These are phyloP conservation scores for Rhaphigaster nebulosa DNA, from an alignment of 2,888 invertebrate species.

Conservation along the genomic window DNA sequence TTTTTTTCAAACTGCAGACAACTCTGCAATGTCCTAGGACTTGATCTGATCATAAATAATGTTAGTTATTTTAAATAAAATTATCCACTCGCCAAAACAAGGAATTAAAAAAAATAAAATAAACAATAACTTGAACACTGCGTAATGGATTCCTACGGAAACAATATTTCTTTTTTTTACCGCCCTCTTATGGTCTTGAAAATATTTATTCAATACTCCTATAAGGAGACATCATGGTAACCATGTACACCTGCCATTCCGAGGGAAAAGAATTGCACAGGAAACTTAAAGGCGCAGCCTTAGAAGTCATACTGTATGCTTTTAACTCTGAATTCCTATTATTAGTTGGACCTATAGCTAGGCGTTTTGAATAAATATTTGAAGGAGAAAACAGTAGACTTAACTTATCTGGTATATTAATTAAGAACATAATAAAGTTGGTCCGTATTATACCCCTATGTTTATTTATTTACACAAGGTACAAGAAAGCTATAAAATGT, in stretches of 20 bases:
- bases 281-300: neutral
- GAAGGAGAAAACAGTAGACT: neutral
- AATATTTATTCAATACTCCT: neutral
- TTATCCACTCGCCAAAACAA: neutral
- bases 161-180: neutral
- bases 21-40: neutral
- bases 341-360: neutral
- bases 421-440: no score
- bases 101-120: neutral
- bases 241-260: neutral
- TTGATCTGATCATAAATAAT: neutral
- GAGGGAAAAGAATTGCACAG: neutral
- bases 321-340: neutral
- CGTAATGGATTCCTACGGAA: neutral
- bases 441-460: no score
- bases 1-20: no score
- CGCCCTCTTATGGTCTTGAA: neutral
- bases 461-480: no score
- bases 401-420: neutral
- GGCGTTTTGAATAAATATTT: neutral
- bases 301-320: neutral
- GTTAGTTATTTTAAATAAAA: neutral
- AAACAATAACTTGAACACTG: neutral
- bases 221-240: slow-evolving; percentile 1
- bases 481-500: no score